Conservation (phyloP, 2,888 invertebrate species). For the Dexiosoma caninum region DNA sequence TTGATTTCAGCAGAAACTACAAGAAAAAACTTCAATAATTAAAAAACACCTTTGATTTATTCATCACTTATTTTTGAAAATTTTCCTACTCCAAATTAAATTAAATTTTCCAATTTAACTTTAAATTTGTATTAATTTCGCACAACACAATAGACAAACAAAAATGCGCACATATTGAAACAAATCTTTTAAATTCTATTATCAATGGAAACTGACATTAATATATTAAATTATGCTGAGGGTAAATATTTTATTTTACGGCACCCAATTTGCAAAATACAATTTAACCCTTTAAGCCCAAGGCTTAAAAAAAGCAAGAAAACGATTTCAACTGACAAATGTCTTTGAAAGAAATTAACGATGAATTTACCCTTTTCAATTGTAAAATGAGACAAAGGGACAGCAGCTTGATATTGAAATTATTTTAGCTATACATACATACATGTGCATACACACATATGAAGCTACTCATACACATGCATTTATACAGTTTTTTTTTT, state of each 20-base stretch:
- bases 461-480: too few species aligned
- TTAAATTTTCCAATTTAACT: too few species aligned
- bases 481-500: background rate
- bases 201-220: slow-evolving; percentile 47
- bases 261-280: slow-evolving; percentile 23
- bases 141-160: too few species aligned
- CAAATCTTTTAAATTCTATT: slow-evolving; percentile 15
- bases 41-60: too few species aligned
- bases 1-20: too few species aligned
- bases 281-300: slow-evolving; percentile 37
- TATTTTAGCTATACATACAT: slow-evolving; percentile 12
- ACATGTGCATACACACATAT: too few species aligned
- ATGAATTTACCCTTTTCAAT: slow-evolving; percentile 52
- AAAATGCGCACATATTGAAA: background rate
- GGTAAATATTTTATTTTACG: background rate
- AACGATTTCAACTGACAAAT: slow-evolving; percentile 29
- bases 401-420: background rate
- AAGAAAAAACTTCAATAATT: too few species aligned
- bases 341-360: slow-evolving; percentile 27
- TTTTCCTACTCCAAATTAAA: too few species aligned
- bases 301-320: background rate
- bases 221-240: slow-evolving; percentile 33
- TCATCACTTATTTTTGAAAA: too few species aligned
- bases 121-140: too few species aligned
- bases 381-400: slow-evolving; percentile 13